Evolutionary conservation across 1,140 invertebrate genomes (phyloP).

Genomic region (Drosophila simulans): DNA sequence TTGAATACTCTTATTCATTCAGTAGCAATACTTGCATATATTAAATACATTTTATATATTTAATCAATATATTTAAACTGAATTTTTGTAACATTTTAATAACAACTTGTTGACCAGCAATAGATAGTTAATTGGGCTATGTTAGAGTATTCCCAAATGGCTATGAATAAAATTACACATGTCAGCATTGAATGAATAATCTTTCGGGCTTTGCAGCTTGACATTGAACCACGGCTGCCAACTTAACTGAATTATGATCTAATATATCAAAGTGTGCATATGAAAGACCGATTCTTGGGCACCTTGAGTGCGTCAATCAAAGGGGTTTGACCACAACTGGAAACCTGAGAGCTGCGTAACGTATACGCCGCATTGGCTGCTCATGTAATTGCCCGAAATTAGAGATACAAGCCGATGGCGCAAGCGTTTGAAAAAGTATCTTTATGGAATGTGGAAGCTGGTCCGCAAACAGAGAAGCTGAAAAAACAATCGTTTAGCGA

Average conservation of each 20-base stretch:
- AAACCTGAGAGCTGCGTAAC: conserved; percentile 24
- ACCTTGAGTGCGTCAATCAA: conserved; percentile 47
- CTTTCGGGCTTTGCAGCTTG: conserved; percentile 25
- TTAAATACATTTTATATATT: neutral
- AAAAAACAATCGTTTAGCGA: conserved; percentile 38
- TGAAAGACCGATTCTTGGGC: conserved; percentile 18
- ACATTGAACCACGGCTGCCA: conserved; percentile 40
- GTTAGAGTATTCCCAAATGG: conserved; percentile 10
- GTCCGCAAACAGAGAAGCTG: neutral
- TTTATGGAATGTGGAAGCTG: conserved; percentile 53
- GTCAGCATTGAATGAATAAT: conserved; percentile 44
- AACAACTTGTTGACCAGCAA: neutral
- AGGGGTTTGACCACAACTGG: conserved; percentile 31
- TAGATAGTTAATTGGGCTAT: too few relatives aligned
- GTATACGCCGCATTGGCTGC: conserved; percentile 44
- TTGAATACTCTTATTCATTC: conserved; percentile 11
- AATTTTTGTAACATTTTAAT: neutral
- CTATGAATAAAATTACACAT: conserved; percentile 33
- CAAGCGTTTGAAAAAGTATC: conserved; percentile 38
- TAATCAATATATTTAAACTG: too few relatives aligned
- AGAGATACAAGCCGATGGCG: conserved; percentile 36
- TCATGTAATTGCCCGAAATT: conserved; percentile 42
- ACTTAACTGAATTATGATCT: conserved; percentile 44
- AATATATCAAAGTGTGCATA: conserved; percentile 21
- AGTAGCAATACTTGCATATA: neutral